Evolutionary conservation across 2,113 vertebrate species (phyloP).

Genomic region (Okapia johnstoni): DNA sequence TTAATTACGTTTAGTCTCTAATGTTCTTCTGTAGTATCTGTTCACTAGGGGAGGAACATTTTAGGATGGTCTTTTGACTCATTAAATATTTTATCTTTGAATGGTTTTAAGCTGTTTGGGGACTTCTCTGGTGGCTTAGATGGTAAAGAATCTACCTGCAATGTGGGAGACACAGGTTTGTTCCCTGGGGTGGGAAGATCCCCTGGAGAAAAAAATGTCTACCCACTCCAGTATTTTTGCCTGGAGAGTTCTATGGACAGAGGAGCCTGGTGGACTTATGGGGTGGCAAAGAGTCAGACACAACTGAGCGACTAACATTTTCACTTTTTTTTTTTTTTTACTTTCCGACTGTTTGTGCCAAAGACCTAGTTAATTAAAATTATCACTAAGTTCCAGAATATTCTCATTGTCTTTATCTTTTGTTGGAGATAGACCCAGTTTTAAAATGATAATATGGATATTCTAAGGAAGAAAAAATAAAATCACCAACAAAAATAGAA

Average conservation of each 20-base stretch:
- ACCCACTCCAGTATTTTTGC: not conserved
- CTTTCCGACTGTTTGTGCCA: not conserved
- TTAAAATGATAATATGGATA: constrained; percentile 10
- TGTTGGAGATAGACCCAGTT: not conserved
- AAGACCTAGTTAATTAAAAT: not conserved
- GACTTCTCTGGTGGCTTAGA: not conserved
- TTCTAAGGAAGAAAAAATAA: not conserved
- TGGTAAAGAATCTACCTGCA: not conserved
- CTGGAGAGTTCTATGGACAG: not conserved
- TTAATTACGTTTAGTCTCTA: not conserved
- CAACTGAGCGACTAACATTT: not conserved
- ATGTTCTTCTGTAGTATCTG: not conserved
- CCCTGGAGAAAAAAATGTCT: not conserved
- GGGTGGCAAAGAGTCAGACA: not conserved
- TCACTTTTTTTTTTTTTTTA: not conserved
- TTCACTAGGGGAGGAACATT: not conserved
- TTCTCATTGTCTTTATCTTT: constrained; percentile 2
- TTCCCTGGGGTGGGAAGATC: not conserved
- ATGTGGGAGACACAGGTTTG: not conserved
- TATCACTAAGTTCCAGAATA: constrained; percentile 5
- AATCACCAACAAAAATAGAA: not conserved
- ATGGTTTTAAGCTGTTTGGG: not conserved
- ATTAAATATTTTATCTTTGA: constrained; percentile 26
- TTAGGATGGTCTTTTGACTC: not conserved
- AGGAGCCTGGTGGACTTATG: not conserved